Conservation (phyloP, 1,140 invertebrate species). For the Sinonovacula constricta region DNA sequence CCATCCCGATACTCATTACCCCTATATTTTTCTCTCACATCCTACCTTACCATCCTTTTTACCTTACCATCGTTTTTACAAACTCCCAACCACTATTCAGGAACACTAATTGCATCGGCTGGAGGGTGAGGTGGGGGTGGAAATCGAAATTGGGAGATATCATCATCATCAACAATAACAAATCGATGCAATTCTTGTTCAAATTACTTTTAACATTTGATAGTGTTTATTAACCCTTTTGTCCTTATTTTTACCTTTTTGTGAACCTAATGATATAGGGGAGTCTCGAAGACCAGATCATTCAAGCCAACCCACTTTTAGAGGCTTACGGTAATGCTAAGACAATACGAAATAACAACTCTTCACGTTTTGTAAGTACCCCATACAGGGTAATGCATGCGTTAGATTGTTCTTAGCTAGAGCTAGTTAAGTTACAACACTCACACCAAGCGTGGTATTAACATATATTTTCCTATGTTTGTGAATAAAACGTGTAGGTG, state of each 20-base stretch:
- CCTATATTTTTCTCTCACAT: no score
- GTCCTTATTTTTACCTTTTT: constrained; percentile 17
- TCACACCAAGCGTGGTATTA: background rate
- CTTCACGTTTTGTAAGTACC: constrained; percentile 86
- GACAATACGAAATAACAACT: constrained; percentile 99
- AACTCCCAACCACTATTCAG: background rate
- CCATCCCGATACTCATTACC: no score
- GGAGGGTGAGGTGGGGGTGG: no score
- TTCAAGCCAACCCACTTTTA: constrained; percentile 99
- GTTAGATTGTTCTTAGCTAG: constrained; percentile 34
- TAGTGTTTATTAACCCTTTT: background rate
- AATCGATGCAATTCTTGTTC: background rate
- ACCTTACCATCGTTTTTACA: no score
- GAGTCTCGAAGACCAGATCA: constrained; percentile 94
- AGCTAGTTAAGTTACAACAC: background rate
- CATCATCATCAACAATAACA: background rate
- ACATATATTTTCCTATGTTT: constrained; percentile 25
- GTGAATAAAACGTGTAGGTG: constrained; percentile 53
- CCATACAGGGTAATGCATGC: constrained; percentile 32
- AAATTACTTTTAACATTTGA: background rate
- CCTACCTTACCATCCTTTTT: no score
- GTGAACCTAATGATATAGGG: constrained; percentile 35
- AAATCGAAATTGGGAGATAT: no score
- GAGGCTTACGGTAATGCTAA: constrained; percentile 99
- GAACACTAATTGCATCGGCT: no score